Base-by-base conservation (phyloP, 1,140 invertebrate species). In the Drosophila sturtevanti region DNA sequence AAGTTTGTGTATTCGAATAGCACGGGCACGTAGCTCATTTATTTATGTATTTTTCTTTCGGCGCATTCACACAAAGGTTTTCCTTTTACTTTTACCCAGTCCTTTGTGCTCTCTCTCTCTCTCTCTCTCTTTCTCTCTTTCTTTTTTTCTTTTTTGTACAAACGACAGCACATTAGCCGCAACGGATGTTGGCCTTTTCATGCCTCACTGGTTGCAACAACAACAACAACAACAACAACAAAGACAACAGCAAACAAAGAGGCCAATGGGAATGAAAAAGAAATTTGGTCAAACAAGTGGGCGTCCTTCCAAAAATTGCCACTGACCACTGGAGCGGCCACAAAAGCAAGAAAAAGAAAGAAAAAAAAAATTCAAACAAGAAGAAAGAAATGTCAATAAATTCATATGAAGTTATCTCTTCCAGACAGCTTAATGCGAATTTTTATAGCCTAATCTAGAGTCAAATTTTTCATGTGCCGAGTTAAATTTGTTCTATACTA, bases 391-490 rank as follows among this genome's bases (percentile, higher is more conserved):
- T 82, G 79, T 87, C 84, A 89, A 87, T 87, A 87, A 87, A 87
- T 87, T 89, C 76, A 89, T 89, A 87, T 87, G 68, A 89, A 89
- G 84, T 89, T 87, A 87, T 87, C 84, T 87, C 84, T 84, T 67
- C 84, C 84, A 87, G 84, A 87, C 84, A 87, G 84, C 84, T 89
- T 87, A 87, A 89, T 89, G 82, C 71, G 79, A 61, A 68, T 89
- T 87, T 86, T 86, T 89, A 86, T 86, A 65, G 84, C 84, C 82
- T 79, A 86, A 89, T 82, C 82, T 87, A 82, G 66, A 87, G 72
- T 82, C 84, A 81, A 86, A 79, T 89, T 82, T 87, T 72, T 72
- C 78, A 59, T 67, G 34, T 59, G 41, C 10, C 44, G 41, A 63
- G 66, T 77, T 63, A 60, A 71, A 69, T 74, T 74, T 68, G 60